Conservation (phyloP, 2,113 vertebrate genomes). For the Sakesphorus luctuosus region DNA sequence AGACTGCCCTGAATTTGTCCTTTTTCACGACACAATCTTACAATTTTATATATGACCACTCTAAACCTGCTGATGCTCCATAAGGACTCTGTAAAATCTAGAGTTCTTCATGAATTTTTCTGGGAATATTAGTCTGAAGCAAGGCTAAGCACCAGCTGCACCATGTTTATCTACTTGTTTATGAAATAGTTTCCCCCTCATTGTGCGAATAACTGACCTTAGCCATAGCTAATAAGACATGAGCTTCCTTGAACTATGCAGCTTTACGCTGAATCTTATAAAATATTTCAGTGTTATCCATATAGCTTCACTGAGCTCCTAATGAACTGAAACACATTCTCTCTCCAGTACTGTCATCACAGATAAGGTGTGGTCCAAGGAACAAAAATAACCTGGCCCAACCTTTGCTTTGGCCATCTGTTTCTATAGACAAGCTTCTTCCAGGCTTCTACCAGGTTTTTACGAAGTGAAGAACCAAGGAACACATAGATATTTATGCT, state of each 20-base stretch:
- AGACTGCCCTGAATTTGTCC: background rate
- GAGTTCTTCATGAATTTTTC: background rate
- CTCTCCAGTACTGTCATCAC: background rate
- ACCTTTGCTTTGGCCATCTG: slow-evolving; percentile 17
- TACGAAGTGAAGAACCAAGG: background rate
- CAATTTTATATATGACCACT: background rate
- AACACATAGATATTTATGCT: background rate
- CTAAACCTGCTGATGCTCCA: background rate
- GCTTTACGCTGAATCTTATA: slow-evolving; percentile 39
- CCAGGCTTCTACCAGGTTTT: background rate
- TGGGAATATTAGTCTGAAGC: background rate
- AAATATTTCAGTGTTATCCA: slow-evolving; percentile 40
- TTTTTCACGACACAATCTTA: background rate
- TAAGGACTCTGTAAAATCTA: background rate
- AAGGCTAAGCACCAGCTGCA: slow-evolving; percentile 32
- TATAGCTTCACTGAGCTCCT: background rate
- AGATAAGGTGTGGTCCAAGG: slow-evolving; percentile 1
- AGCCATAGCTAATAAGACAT: slow-evolving; percentile 47
- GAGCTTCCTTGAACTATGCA: slow-evolving; percentile 25
- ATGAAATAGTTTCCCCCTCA: slow-evolving; percentile 59
- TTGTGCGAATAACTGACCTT: slow-evolving; percentile 63
- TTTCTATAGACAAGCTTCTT: slow-evolving; percentile 5
- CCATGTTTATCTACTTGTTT: slow-evolving; percentile 54
- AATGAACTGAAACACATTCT: slow-evolving; percentile 42
- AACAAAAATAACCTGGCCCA: slow-evolving; percentile 32